A percentile compares a stretch with the other conserved stretches of the same genome.
phyloP scores from a whole-genome alignment of 2,113 vertebrate genomes.

The Scatophagus argus region DNA sequence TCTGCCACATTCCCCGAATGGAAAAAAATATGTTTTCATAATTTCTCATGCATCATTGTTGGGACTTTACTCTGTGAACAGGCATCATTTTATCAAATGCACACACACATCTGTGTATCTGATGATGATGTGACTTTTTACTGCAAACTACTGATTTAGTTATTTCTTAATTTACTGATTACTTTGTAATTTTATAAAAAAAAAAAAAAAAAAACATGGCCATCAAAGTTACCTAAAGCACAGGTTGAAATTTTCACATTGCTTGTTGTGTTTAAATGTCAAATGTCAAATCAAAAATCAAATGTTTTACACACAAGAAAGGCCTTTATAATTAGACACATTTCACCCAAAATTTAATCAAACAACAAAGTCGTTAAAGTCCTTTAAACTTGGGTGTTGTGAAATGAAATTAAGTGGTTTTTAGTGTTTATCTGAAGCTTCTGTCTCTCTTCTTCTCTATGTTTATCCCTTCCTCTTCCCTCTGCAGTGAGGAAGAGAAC shows the following conservation, averaged over 20 bases:
- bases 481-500: slow-evolving; percentile 86
- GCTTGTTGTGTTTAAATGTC: too few relatives aligned
- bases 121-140: neutral
- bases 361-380: neutral
- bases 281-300: too few relatives aligned
- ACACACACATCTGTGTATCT: neutral
- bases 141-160: neutral
- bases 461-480: neutral
- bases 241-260: too few relatives aligned
- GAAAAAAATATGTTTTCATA: neutral
- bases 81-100: neutral
- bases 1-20: neutral
- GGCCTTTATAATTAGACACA: too few relatives aligned
- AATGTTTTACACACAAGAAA: too few relatives aligned
- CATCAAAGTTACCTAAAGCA: too few relatives aligned
- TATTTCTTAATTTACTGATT: neutral
- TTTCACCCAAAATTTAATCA: neutral
- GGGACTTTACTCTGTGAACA: neutral
- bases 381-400: neutral
- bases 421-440: neutral
- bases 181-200: too few relatives aligned
- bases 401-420: neutral
- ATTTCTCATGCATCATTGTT: neutral
- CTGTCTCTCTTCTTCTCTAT: neutral
- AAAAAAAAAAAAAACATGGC: too few relatives aligned